Evolutionary conservation across 2,797 vertebrate genomes (phyloP), one percentile per base, ranked within the genome.

Genomic region (Molothrus aeneus): DNA sequence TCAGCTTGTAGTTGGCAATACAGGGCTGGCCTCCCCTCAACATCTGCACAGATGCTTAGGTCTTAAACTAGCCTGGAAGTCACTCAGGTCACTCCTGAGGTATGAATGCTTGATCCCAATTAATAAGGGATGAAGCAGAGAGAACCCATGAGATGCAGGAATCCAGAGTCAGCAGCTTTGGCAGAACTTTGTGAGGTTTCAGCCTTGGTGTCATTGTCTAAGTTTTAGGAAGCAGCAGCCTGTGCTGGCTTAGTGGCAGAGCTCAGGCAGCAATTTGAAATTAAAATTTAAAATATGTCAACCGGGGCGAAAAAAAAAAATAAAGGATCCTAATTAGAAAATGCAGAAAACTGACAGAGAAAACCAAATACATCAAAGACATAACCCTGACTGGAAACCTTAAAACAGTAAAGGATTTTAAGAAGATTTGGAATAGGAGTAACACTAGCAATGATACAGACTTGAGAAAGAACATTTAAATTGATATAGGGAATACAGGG

Each of bases 201-300:
- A 73, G 54, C 68, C n/a, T 79, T 87, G 56, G 45, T 29, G 15
- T 77, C 32, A 63, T 13, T 64, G 59, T 42, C 36, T 48, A 48
- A 73, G 34, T 86, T 86, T 88, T 60, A 81, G 36, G 54, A 91
- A 88, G 73, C 25, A 82, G 60, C 48, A 70, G 74, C 26, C 43
- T 70, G 31, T 56, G 48, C 74, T 91, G 60, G 51, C 18, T 92
- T 51, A 32, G 60, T 91, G 68, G 53, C 60, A 84, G 28, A 84
- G 59, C 20, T 92, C 56, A 83, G 80, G 14, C 63, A 94, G 40
- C 63, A 92, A 65, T 90, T 54, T 81, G 29, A 72, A 92, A 90
- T 86, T 40, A 47, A 85, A 81, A 90, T 77, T 11, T 54, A 92
- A 63, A 43, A 48, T 57, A 47, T 40, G 40, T 48, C 80, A 89